Evolutionary conservation across 2,113 vertebrate genomes (phyloP).

Genomic region (Bubalus kerabau): DNA sequence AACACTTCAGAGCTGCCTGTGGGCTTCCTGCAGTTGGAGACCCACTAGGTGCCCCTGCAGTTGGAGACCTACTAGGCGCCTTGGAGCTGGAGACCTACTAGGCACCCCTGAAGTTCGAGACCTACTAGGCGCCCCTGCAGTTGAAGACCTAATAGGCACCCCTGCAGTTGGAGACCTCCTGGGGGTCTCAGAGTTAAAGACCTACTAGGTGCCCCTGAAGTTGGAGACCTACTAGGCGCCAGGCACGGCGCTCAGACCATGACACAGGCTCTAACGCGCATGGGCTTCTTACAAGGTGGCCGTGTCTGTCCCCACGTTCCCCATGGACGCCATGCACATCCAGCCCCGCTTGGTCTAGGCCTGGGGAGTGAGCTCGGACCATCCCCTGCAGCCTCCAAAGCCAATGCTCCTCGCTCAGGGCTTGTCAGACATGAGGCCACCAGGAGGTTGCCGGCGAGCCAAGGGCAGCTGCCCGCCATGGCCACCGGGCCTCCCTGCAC

Average conservation of each 20-base stretch:
- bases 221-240: rapidly evolving
- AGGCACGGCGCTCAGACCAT: rapidly evolving
- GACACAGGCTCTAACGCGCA: background rate
- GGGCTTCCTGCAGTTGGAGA: background rate
- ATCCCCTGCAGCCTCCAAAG: background rate
- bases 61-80: background rate
- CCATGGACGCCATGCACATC: background rate
- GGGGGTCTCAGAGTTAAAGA: too few species aligned
- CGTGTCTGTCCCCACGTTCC: background rate
- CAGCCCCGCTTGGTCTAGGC: background rate
- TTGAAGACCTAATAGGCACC: too few species aligned
- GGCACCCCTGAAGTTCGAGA: background rate
- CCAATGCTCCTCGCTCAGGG: background rate
- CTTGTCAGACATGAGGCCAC: background rate
- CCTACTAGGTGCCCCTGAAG: rapidly evolving
- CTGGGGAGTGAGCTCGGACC: background rate
- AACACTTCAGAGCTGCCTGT: rapidly evolving
- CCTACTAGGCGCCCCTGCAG: background rate
- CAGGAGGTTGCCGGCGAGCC: rapidly evolving
- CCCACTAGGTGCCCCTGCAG: background rate
- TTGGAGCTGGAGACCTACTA: too few species aligned
- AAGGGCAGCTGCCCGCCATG: rapidly evolving
- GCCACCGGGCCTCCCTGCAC: rapidly evolving
- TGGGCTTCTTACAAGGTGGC: background rate
- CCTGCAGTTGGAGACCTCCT: too few species aligned